Percentiles rank a stretch among this genome's conserved stretches.
phyloP scores from a whole-genome alignment of 1,140 invertebrate genomes.

The Dendrolimus kikuchii region DNA sequence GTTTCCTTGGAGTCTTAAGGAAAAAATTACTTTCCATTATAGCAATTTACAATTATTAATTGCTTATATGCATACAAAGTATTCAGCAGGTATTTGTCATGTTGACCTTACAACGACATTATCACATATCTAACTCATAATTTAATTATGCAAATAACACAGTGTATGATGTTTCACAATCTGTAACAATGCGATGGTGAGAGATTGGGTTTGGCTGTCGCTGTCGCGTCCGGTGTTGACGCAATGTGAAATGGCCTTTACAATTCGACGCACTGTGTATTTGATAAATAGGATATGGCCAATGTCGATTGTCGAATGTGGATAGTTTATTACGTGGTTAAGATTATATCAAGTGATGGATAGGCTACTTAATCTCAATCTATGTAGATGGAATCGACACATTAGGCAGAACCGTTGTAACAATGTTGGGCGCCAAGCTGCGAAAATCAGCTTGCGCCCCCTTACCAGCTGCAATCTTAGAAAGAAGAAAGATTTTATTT shows the following conservation, averaged over 20 bases:
- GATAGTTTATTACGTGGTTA: slow-evolving; percentile 11
- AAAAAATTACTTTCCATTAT: too few relatives aligned
- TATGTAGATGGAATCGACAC: neutral
- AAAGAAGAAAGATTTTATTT: too few relatives aligned
- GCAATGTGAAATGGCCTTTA: slow-evolving; percentile 17
- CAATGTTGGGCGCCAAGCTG: neutral
- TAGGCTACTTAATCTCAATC: neutral
- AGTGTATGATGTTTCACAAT: slow-evolving; percentile 19
- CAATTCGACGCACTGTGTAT: slow-evolving; percentile 17
- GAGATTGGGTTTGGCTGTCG: slow-evolving; percentile 16
- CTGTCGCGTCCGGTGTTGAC: slow-evolving; percentile 26
- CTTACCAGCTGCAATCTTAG: too few relatives aligned
- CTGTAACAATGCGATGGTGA: slow-evolving; percentile 27
- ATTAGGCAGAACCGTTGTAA: too few relatives aligned
- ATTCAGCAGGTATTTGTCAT: too few relatives aligned
- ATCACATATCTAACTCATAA: too few relatives aligned
- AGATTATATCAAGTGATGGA: neutral
- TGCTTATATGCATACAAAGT: too few relatives aligned
- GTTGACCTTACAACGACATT: too few relatives aligned
- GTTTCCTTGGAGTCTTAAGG: too few relatives aligned
- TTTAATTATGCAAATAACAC: too few relatives aligned
- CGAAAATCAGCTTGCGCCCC: too few relatives aligned
- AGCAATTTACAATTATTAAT: too few relatives aligned
- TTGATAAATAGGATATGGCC: slow-evolving; percentile 23
- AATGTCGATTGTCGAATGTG: slow-evolving; percentile 18